These are phyloP conservation scores for Crocodylus rhombifer DNA, from an alignment of 2,797 vertebrate species.

Conservation along the genomic window DNA sequence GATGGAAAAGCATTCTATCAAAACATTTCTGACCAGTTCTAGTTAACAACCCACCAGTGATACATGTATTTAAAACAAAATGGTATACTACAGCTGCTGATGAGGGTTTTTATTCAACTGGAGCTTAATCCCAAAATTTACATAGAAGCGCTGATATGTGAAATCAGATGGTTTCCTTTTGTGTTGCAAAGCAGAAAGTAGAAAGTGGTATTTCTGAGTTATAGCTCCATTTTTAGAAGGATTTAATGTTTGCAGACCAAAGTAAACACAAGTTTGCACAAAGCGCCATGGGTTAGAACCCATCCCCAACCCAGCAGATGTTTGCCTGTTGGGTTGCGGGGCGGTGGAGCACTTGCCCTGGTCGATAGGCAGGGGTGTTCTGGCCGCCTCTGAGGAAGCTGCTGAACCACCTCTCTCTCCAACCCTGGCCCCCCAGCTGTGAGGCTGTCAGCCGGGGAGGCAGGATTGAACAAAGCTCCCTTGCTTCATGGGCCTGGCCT, in stretches of 20 bases:
- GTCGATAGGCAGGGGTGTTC: no score
- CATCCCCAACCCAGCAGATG: background rate
- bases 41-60: background rate
- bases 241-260: background rate
- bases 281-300: no score
- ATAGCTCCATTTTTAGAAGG: background rate
- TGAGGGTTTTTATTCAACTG: background rate
- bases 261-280: background rate
- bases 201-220: background rate
- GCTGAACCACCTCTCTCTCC: no score
- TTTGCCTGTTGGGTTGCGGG: background rate
- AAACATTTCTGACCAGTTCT: background rate
- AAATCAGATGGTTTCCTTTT: background rate
- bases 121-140: background rate
- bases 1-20: background rate
- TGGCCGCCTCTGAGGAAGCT: no score
- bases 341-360: no score
- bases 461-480: no score
- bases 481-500: no score
- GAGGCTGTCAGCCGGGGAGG: no score
- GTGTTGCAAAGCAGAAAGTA: background rate
- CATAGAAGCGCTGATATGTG: background rate
- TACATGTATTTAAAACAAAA: background rate
- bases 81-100: background rate
- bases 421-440: no score